phyloP scores from a whole-genome alignment of 2,888 invertebrate genomes.

The Cryptus armator region DNA sequence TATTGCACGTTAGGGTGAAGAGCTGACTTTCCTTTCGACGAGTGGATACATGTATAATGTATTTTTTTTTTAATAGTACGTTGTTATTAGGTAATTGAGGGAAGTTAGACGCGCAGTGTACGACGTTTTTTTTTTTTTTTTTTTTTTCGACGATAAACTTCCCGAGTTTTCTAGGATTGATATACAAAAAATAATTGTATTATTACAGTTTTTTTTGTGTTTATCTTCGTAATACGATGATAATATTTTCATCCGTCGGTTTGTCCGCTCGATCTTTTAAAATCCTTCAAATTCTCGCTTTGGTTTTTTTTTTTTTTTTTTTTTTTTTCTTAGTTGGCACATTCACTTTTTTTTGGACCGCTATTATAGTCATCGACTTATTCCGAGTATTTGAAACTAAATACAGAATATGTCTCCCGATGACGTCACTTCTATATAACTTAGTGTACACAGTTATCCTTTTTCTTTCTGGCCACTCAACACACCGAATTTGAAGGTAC shows the following conservation, averaged over 20 bases:
- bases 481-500: constrained; percentile 43
- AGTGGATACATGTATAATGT: constrained; percentile 51
- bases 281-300: constrained; percentile 51
- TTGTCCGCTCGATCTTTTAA: constrained; percentile 48
- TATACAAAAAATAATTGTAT: constrained; percentile 78
- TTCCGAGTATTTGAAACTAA: constrained; percentile 55
- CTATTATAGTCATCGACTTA: constrained; percentile 73
- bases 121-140: constrained; percentile 18
- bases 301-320: constrained; percentile 70
- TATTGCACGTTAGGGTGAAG: constrained; percentile 81
- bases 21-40: constrained; percentile 73
- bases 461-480: constrained; percentile 21
- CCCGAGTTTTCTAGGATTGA: constrained; percentile 65
- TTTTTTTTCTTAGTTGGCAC: constrained; percentile 80
- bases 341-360: constrained; percentile 81
- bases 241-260: constrained; percentile 71
- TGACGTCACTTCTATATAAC: constrained; percentile 15
- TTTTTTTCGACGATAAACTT: constrained; percentile 52
- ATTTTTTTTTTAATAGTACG: constrained; percentile 50
- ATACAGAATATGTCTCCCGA: constrained; percentile 46
- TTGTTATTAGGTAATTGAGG: constrained; percentile 56
- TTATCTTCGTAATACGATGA: constrained; percentile 47
- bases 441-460: constrained; percentile 21
- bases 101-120: constrained; percentile 58
- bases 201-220: constrained; percentile 32